Evolutionary conservation across 2,888 invertebrate species (phyloP).

Genomic region (Calliopum simillimum): DNA sequence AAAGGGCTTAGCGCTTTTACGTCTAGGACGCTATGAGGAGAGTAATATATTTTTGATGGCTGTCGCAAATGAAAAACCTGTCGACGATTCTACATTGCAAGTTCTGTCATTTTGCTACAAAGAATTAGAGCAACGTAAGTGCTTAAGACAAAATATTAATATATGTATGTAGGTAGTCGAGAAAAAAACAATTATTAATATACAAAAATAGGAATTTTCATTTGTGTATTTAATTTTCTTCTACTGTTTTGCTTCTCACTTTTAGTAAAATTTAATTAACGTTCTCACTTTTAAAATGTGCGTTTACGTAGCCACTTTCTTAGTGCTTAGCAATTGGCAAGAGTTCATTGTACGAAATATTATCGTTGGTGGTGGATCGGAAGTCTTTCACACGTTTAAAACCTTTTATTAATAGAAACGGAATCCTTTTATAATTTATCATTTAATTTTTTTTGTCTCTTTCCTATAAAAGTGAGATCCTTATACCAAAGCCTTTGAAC

Average conservation of each 20-base stretch:
- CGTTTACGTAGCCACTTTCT: not conserved
- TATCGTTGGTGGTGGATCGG: constrained; percentile 1
- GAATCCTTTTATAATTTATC: no score
- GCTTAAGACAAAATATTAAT: constrained; percentile 30
- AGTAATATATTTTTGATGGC: constrained; percentile 80
- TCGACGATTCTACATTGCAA: constrained; percentile 93
- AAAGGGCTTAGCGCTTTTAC: constrained; percentile 90
- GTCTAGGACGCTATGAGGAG: constrained; percentile 87
- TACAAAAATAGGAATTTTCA: not conserved
- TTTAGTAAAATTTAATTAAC: not conserved
- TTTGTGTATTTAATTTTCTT: not conserved
- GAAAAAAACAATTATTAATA: constrained; percentile 10
- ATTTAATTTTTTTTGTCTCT: no score
- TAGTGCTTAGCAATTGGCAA: constrained; percentile 19
- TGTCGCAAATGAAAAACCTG: constrained; percentile 82
- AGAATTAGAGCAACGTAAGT: constrained; percentile 90
- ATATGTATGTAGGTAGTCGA: not conserved
- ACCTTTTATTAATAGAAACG: no score
- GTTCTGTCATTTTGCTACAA: constrained; percentile 95
- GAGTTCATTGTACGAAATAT: constrained; percentile 20
- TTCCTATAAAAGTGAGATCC: not conserved
- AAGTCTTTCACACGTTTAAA: no score
- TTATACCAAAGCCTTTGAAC: not conserved
- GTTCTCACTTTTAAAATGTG: no score
- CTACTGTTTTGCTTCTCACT: not conserved